Conservation (phyloP, 2,888 invertebrate genomes). For the Xestia ashworthii region DNA sequence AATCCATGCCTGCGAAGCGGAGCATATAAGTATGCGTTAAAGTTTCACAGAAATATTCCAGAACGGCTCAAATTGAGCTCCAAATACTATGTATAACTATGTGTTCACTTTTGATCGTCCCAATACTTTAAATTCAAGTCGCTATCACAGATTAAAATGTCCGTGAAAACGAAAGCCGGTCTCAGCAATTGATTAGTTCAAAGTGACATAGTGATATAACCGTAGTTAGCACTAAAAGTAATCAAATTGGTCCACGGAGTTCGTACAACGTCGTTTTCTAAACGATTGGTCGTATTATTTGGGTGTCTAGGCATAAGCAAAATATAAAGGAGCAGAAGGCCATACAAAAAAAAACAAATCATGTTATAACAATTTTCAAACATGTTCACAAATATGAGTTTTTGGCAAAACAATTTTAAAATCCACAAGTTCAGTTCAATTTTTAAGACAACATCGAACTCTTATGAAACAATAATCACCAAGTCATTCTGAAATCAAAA, state of each 20-base stretch:
- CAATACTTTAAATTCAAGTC: background rate
- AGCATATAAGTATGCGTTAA: background rate
- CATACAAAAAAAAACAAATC: too few relatives aligned
- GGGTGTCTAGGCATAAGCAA: background rate
- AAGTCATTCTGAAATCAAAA: background rate
- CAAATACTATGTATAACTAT: background rate
- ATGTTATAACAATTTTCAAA: background rate
- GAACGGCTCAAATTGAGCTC: background rate
- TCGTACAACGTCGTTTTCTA: constrained; percentile 52
- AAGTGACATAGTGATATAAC: constrained; percentile 33
- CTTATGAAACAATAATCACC: background rate
- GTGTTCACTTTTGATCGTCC: background rate
- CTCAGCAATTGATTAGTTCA: constrained; percentile 42
- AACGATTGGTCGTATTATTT: constrained; percentile 58
- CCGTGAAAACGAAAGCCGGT: constrained; percentile 25
- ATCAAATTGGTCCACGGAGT: constrained; percentile 61
- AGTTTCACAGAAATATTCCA: background rate
- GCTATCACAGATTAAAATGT: background rate
- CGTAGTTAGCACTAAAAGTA: constrained; percentile 47
- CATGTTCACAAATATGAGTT: background rate
- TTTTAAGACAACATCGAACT: background rate
- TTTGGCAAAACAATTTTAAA: background rate
- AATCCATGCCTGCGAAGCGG: background rate
- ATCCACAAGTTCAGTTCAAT: background rate
- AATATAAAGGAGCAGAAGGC: background rate